Base-by-base conservation (phyloP, 2,113 vertebrate genomes). In the Dasyurus viverrinus region DNA sequence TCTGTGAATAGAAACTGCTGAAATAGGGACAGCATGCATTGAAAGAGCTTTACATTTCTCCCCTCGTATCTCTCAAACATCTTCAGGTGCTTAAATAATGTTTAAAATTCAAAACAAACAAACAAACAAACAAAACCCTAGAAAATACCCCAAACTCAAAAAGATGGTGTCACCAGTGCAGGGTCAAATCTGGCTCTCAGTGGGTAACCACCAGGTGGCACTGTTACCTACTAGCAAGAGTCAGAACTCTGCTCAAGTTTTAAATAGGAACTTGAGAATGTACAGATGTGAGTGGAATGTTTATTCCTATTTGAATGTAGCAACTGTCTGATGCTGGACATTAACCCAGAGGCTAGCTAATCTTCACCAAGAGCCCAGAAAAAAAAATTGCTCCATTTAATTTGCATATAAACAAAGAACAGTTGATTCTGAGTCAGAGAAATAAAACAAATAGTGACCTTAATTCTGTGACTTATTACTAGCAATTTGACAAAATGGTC, bases 171-270 rank as follows among this genome's bases (percentile, higher is more conserved):
- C 84, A 2, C 3, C 53, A 47, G 23, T 6, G 6, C 36, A 48
- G 91, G 84, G 8, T 92, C 7, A 46, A n/a, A 90, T 93, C 90
- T 46, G 93, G 2, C 46, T 60, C 8, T 91, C n/a, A n/a, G n/a
- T n/a, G n/a, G n/a, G n/a, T n/a, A 5, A 94, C 55, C 96, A 94
- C 93, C 47, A 96, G 97, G 93, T 95, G 97, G 90, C 96, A 57
- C 96, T 94, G 92, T 90, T 92, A 53, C 11, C 12, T n/a, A 52
- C 16, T 36, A 91, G 55, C n/a, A 90, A 92, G 48, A 92, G 50
- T 54, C 6, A 47, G 3, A 10, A 8, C 11, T 2, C 1, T 36
- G 60, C 93, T 24, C 91, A 26, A n/a, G 25, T 23, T 90, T 52
- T n/a, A 68, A 10, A 42, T 24, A 36, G 19, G 46, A 52, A 46